Base-by-base conservation (phyloP, 2,113 vertebrate genomes). In the Erythrocercus mccallii region DNA sequence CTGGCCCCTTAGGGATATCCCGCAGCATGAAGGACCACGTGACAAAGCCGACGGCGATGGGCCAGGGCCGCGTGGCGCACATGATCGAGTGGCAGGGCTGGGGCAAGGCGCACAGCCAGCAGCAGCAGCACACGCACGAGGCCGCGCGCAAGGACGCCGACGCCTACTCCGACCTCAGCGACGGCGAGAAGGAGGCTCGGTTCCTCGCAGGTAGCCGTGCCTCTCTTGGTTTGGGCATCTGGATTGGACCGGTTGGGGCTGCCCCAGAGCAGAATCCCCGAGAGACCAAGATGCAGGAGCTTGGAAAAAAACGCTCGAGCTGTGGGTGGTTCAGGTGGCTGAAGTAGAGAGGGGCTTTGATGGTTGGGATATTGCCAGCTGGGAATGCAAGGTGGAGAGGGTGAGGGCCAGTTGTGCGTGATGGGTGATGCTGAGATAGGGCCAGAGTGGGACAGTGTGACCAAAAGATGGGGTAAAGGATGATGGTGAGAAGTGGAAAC, bases 51-150 rank as follows among this genome's bases (percentile, higher is more conserved):
- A 99, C 99, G 2, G 98, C 98, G 64, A 99, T 99, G 99, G 99
- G 99, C 6, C 99, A 99, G 94, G 99, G 99, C 62, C 99, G 99
- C 0, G 99, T 99, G 50, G 99, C 99, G 22, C 99, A 99, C 97
- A 99, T 99, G 99, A 99, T 99, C 6, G 99, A 99, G 85, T 99
- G 99, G 99, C 99, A 99, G 92, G 99, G 99, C 96, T 99, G 99
- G 99, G 98, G 98, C 69, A 99, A 99, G 95, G 94, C 97, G 8
- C 97, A 96, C 10, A 96, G 95, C 90, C 98, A 98, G 88, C 98
- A 98, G 85, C 99, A 98, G 65, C 98, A 99, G 66, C 98, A 99
- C 86, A 98, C 98, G 48, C 99, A 99, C 8, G 98, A 99, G 61
- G 98, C 98, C 4, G 98, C 98, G 58, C 98, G 99, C 96, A 97